Evolutionary conservation across 2,888 invertebrate genomes (phyloP).

Genomic region (Drosophila kanekoi): DNA sequence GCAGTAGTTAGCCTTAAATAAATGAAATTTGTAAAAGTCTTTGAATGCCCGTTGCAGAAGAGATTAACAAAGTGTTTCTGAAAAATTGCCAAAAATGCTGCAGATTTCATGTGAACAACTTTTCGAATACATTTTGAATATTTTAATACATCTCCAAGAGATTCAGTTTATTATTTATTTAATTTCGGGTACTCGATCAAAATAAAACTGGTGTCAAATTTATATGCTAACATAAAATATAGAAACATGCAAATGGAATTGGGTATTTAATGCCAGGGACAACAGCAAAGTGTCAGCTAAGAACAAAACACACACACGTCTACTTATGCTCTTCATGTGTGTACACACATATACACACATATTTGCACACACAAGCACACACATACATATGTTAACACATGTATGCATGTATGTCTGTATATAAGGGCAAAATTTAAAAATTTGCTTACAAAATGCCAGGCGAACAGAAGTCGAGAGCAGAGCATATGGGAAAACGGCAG

Average conservation of each 20-base stretch:
- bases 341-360: slow-evolving; percentile 6
- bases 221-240: slow-evolving; percentile 12
- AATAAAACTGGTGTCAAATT: neutral
- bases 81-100: neutral
- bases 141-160: neutral
- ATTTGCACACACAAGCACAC: neutral
- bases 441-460: slow-evolving; percentile 77
- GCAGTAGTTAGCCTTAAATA: neutral
- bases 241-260: slow-evolving; percentile 6
- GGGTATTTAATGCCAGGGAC: slow-evolving; percentile 12
- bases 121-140: neutral
- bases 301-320: slow-evolving; percentile 15
- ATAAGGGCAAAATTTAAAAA: slow-evolving; percentile 65
- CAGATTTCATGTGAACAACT: neutral
- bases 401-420: slow-evolving; percentile 19
- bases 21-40: neutral
- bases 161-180: neutral
- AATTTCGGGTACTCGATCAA: neutral
- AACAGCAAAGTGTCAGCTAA: slow-evolving; percentile 41
- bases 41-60: neutral
- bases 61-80: neutral
- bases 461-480: slow-evolving; percentile 60
- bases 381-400: neutral
- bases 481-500: slow-evolving; percentile 11
- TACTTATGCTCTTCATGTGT: slow-evolving; percentile 12